Evolutionary conservation across 2,888 invertebrate species (phyloP).

Genomic region (Caenorhabditis angaria): DNA sequence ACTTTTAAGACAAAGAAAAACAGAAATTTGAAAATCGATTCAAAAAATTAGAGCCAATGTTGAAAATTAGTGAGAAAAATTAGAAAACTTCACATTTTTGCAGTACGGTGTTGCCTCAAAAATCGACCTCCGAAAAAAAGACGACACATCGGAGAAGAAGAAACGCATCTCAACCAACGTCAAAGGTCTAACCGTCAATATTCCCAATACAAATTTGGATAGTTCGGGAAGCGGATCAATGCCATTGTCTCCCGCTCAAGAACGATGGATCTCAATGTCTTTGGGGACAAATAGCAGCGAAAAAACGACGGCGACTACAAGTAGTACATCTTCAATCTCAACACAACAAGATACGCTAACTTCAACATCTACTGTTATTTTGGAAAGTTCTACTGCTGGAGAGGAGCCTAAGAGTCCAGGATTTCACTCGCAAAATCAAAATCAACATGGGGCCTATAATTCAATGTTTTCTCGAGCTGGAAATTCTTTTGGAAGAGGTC

Average conservation of each 20-base stretch:
- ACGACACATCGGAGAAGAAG: not conserved
- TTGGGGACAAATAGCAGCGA: not conserved
- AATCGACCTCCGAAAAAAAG: not conserved
- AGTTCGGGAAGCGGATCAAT: conserved; percentile 6
- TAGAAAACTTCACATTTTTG: too few species aligned
- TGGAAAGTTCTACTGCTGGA: not conserved
- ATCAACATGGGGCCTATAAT: not conserved
- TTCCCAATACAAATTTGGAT: conserved; percentile 21
- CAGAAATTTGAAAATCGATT: too few species aligned
- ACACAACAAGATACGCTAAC: not conserved
- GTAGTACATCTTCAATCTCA: not conserved
- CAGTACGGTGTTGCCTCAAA: not conserved
- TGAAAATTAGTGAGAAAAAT: not conserved
- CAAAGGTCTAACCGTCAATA: conserved; percentile 38
- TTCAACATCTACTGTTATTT: not conserved
- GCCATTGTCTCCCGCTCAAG: conserved; percentile 41
- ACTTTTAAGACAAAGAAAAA: too few species aligned
- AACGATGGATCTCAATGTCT: conserved; percentile 44
- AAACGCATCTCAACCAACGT: conserved; percentile 35
- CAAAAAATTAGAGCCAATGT: not conserved
- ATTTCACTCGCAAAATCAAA: too few species aligned
- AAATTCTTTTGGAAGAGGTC: conserved; percentile 3
- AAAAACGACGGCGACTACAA: not conserved
- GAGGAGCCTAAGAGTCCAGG: not conserved
- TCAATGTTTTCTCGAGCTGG: not conserved